Evolutionary conservation across 2,888 invertebrate genomes (phyloP).

Genomic region (Luperina testacea): DNA sequence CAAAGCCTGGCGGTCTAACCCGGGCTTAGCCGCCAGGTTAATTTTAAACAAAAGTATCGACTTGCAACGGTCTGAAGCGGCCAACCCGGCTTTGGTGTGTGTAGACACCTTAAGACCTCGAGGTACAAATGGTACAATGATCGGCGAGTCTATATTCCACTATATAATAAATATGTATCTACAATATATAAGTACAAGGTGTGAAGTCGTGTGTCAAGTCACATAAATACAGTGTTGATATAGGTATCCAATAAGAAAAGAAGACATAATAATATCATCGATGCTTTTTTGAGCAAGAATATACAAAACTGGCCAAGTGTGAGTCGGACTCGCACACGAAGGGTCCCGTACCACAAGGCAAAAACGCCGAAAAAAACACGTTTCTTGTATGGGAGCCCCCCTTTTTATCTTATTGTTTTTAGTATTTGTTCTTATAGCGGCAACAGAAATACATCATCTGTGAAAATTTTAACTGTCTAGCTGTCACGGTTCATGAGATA

Average conservation of each 20-base stretch:
- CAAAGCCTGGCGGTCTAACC: background rate
- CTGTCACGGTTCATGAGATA: no score
- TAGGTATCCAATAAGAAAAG: conserved; percentile 8
- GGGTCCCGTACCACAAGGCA: no score
- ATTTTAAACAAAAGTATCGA: background rate
- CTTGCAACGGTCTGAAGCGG: background rate
- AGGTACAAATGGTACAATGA: background rate
- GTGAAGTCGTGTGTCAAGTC: background rate
- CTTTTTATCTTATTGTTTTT: no score
- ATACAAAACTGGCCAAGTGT: background rate
- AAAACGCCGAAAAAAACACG: no score
- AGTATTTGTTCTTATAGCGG: no score
- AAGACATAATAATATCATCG: background rate
- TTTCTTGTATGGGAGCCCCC: no score
- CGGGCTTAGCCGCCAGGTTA: no score
- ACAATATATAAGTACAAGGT: background rate
- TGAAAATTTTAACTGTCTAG: no score
- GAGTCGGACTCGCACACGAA: no score
- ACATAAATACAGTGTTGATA: conserved; percentile 12
- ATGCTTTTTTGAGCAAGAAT: conserved; percentile 16
- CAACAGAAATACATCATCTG: no score
- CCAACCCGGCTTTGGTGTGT: background rate
- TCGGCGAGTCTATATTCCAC: conserved; percentile 1
- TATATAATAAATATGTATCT: background rate
- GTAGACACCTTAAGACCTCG: background rate